Evolutionary conservation across 2,888 invertebrate genomes (phyloP), one percentile per base, ranked within the genome.

Genomic region (Uropetala carovei): DNA sequence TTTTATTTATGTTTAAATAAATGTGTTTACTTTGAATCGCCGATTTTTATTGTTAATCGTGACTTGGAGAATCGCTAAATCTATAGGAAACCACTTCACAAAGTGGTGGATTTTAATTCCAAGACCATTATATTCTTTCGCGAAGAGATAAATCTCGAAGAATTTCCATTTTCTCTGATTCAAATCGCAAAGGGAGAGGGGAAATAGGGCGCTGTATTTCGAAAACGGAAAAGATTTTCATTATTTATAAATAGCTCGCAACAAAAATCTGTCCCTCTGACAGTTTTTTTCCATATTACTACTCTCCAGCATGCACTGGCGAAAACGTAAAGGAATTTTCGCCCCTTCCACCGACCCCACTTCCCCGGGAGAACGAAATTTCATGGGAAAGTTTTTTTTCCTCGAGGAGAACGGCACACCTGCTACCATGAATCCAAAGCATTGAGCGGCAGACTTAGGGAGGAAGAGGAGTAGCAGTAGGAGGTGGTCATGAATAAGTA

Each of bases 401-500:
- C 86, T 59, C 27, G 30, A 13, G 64, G 64, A 89, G 43, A 30
- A 43, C 18, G 83, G 60, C 22, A 64, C 89, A 89, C 60, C 64
- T 89, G 89, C 43, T 68, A 68, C 64, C 89, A 89, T 43, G 89
- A 60, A 89, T 89, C 64, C 64, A 68, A 64, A 22, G 85, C 22
- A 57, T n/a, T 85, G 85, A 85, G 58, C 22, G 85, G 89, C 43
- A 18, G 60, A 27, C 59, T 57, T 86, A 22, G 86, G 9, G 27
- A 83, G 18, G 83, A 18, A 83, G 18, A 18, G n/a, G 83, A 16
- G n/a, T 16, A 30, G 22, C 0, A n/a, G 18, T 83, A 30, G 86
- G 60, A 86, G 60, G 4, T 56, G 89, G 89, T 18, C 89, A 64
- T 89, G 89, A 89, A 89, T 89, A 64, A 89, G 64, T 89, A 89